Evolutionary conservation across 2,113 vertebrate species (phyloP).

Genomic region (Neoarius graeffei): DNA sequence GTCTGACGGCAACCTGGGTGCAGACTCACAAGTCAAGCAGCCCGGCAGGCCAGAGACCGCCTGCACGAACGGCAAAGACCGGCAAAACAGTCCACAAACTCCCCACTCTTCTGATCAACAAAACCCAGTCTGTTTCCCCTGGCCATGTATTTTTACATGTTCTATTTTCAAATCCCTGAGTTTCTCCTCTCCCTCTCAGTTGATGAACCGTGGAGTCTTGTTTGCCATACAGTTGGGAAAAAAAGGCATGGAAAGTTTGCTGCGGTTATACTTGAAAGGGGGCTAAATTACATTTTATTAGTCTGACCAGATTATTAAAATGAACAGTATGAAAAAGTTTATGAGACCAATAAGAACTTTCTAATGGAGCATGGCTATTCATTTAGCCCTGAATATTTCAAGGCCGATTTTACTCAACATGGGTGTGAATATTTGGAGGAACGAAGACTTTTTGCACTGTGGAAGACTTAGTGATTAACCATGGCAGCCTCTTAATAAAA

Average conservation of each 20-base stretch:
- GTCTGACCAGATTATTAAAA: conserved; percentile 68
- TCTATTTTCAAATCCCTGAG: conserved; percentile 68
- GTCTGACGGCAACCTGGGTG: background rate
- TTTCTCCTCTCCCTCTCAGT: conserved; percentile 41
- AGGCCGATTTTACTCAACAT: conserved; percentile 3
- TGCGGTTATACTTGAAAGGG: conserved; percentile 67
- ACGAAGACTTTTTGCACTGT: background rate
- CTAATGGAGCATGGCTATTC: conserved; percentile 32
- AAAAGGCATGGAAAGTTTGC: conserved; percentile 68
- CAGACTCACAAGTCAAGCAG: conserved; percentile 16
- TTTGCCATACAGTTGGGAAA: conserved; percentile 63
- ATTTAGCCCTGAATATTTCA: conserved; percentile 31
- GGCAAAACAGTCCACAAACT: conserved; percentile 67
- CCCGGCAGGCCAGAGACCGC: conserved; percentile 43
- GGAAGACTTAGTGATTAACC: background rate
- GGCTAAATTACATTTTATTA: conserved; percentile 69
- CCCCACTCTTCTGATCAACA: conserved; percentile 68
- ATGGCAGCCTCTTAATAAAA: background rate
- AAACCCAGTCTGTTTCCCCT: conserved; percentile 67
- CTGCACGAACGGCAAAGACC: conserved; percentile 56
- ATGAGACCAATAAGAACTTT: conserved; percentile 33
- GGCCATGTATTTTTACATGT: conserved; percentile 68
- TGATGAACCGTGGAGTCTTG: conserved; percentile 62
- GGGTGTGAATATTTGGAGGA: background rate
- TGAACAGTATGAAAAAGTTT: conserved; percentile 53